phyloP scores from a whole-genome alignment of 2,888 invertebrate genomes.

The Perdita meconis region DNA sequence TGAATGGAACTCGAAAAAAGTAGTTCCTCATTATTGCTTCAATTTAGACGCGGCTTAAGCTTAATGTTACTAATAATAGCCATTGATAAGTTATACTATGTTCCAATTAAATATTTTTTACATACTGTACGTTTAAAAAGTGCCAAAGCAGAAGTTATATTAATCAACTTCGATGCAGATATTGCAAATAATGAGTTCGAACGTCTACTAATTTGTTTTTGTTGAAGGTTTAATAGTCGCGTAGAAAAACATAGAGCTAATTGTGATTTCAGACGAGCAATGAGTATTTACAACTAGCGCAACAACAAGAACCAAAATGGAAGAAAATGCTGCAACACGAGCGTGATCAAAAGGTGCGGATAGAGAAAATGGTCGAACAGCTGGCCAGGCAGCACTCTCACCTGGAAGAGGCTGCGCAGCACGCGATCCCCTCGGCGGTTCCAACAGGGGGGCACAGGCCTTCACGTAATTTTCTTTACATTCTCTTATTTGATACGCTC shows the following conservation, averaged over 20 bases:
- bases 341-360: slow-evolving; percentile 95
- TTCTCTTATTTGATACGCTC: slow-evolving; percentile 53
- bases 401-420: slow-evolving; percentile 95
- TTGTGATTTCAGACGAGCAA: slow-evolving; percentile 90
- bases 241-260: slow-evolving; percentile 47
- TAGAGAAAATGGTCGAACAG: slow-evolving; percentile 98
- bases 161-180: too few species aligned
- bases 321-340: slow-evolving; percentile 96
- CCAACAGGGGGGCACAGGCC: slow-evolving; percentile 78
- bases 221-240: slow-evolving; percentile 17
- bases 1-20: too few species aligned
- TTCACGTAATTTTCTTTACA: slow-evolving; percentile 77
- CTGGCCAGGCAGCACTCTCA: slow-evolving; percentile 98
- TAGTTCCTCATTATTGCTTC: too few species aligned
- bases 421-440: slow-evolving; percentile 83
- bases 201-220: slow-evolving; percentile 6
- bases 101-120: too few species aligned
- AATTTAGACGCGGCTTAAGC: too few species aligned
- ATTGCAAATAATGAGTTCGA: background rate
- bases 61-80: too few species aligned
- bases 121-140: too few species aligned
- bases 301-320: slow-evolving; percentile 96
- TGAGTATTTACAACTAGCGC: slow-evolving; percentile 95
- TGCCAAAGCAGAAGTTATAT: too few species aligned
- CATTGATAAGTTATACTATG: too few species aligned